These are phyloP conservation scores for Coleophora deauratella DNA, from an alignment of 2,888 invertebrate genomes.

Conservation along the genomic window DNA sequence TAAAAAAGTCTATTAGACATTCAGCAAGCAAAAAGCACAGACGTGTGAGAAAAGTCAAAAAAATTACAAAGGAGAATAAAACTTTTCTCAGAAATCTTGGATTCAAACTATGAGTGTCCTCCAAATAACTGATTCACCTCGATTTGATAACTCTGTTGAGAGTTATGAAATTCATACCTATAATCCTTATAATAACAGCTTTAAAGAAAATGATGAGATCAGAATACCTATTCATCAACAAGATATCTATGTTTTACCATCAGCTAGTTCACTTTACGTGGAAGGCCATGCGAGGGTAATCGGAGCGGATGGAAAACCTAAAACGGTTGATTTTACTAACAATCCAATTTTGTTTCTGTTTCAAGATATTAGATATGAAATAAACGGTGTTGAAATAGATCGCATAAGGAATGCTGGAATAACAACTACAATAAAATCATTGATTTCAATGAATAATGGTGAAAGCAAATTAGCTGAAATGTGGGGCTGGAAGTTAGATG, in stretches of 20 bases:
- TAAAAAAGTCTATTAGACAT: neutral
- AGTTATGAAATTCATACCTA: slow-evolving; percentile 16
- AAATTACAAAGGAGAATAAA: slow-evolving; percentile 8
- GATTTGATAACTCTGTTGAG: slow-evolving; percentile 13
- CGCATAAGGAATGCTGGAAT: slow-evolving; percentile 5
- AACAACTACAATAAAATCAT: slow-evolving; percentile 24
- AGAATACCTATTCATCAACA: slow-evolving; percentile 16
- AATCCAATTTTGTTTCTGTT: slow-evolving; percentile 7
- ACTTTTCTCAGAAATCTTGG: slow-evolving; percentile 14
- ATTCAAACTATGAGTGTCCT: slow-evolving; percentile 12
- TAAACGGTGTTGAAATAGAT: slow-evolving; percentile 5
- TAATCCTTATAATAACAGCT: slow-evolving; percentile 11
- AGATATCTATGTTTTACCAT: slow-evolving; percentile 16
- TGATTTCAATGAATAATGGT: slow-evolving; percentile 24
- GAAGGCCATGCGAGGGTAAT: slow-evolving; percentile 7
- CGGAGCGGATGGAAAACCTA: slow-evolving; percentile 2
- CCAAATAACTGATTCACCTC: slow-evolving; percentile 7
- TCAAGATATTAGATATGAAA: slow-evolving; percentile 9
- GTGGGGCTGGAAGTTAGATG: slow-evolving; percentile 16
- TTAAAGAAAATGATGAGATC: slow-evolving; percentile 16
- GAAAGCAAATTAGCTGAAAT: slow-evolving; percentile 22
- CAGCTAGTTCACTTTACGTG: slow-evolving; percentile 14
- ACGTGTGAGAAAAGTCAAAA: neutral
- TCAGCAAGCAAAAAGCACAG: too few relatives aligned
- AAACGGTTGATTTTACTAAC: slow-evolving; percentile 3